phyloP scores from a whole-genome alignment of 2,888 invertebrate genomes.

The Lasioglossum lativentre region DNA sequence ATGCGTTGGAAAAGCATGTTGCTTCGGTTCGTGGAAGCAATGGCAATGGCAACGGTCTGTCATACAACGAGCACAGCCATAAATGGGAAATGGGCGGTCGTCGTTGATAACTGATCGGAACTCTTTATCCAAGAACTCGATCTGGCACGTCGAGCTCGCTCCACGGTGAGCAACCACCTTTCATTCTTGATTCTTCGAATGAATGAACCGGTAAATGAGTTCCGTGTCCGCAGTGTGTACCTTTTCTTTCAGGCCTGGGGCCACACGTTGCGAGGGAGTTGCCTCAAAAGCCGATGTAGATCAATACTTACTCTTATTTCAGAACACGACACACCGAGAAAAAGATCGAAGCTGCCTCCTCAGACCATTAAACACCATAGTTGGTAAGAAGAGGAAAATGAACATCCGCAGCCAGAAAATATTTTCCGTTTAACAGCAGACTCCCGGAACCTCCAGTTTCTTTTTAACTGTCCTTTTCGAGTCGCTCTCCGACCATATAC shows the following conservation, averaged over 20 bases:
- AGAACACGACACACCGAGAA: neutral
- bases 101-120: conserved; percentile 56
- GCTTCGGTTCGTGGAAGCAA: conserved; percentile 43
- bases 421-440: neutral
- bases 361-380: conserved; percentile 16
- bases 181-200: conserved; percentile 61
- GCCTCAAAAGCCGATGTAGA: conserved; percentile 36
- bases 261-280: neutral
- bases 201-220: conserved; percentile 68
- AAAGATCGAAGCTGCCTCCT: conserved; percentile 13
- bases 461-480: neutral
- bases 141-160: conserved; percentile 50
- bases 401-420: neutral
- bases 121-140: conserved; percentile 60
- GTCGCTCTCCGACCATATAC: neutral
- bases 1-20: conserved; percentile 2
- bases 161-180: conserved; percentile 57
- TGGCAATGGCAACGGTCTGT: conserved; percentile 32
- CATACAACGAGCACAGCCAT: conserved; percentile 16
- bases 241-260: conserved; percentile 25
- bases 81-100: conserved; percentile 55
- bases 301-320: conserved; percentile 33
- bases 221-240: conserved; percentile 40
- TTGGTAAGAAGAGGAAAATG: conserved; percentile 11
- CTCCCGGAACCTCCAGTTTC: neutral